Evolutionary conservation across 2,113 vertebrate genomes (phyloP).

Genomic region (Crotophaga sulcirostris): DNA sequence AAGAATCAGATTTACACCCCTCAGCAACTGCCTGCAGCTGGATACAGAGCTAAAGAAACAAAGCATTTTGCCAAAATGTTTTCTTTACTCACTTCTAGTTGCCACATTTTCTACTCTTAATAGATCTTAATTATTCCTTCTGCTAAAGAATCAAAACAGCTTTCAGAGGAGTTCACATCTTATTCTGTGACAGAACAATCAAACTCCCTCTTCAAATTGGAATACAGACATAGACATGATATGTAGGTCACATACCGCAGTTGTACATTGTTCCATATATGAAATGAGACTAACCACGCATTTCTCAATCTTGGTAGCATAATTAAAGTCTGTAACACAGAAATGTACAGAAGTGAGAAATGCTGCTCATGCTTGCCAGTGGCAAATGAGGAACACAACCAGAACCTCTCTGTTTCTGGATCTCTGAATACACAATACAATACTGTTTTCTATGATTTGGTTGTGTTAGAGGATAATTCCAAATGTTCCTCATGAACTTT

Average conservation of each 20-base stretch:
- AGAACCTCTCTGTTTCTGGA: not conserved
- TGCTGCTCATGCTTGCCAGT: not conserved
- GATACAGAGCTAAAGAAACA: not conserved
- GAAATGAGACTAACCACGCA: not conserved
- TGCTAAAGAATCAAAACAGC: not conserved
- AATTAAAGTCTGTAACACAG: not conserved
- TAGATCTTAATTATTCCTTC: not conserved
- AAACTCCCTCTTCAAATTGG: not conserved
- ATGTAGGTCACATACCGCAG: not conserved
- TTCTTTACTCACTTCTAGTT: not conserved
- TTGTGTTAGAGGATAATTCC: not conserved
- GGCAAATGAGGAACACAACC: not conserved
- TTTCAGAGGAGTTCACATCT: not conserved
- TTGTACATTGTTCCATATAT: not conserved
- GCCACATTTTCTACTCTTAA: not conserved
- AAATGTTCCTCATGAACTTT: not conserved
- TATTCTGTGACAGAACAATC: not conserved
- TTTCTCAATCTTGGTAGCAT: not conserved
- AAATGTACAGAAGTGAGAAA: not conserved
- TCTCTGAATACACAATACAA: not conserved
- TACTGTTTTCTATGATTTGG: not conserved
- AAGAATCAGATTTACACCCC: not conserved
- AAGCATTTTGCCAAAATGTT: not conserved
- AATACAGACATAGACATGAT: not conserved
- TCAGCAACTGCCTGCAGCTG: not conserved